phyloP scores from a whole-genome alignment of 2,113 vertebrate species.

The Riparia riparia region DNA sequence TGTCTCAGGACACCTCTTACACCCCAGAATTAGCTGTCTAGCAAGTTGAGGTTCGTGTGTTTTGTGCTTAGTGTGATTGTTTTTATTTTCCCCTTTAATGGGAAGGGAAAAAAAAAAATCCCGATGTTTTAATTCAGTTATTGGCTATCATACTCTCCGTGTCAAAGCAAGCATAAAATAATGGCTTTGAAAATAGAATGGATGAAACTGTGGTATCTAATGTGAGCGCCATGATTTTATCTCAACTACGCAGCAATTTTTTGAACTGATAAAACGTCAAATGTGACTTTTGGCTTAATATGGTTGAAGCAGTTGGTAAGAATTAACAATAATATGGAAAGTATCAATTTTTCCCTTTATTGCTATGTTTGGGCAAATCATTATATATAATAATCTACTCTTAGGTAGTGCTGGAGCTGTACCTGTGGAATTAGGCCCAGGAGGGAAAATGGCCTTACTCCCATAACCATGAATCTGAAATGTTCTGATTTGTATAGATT shows the following conservation, averaged over 20 bases:
- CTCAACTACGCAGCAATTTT: background rate
- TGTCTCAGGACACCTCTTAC: background rate
- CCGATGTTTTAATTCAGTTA: background rate
- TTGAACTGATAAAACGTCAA: background rate
- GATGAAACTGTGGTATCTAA: background rate
- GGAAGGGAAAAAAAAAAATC: background rate
- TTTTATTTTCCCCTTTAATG: background rate
- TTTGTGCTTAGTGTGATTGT: background rate
- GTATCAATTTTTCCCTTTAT: background rate
- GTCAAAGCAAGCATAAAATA: background rate
- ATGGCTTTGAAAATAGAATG: background rate
- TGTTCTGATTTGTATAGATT: slow-evolving; percentile 17
- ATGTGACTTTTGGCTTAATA: background rate
- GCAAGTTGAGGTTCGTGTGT: background rate
- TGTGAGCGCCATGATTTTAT: background rate
- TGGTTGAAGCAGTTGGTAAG: background rate
- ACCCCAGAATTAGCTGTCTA: background rate
- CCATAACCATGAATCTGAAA: background rate
- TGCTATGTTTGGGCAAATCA: background rate
- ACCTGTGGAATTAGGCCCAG: background rate
- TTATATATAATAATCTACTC: background rate
- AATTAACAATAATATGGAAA: slow-evolving; percentile 6
- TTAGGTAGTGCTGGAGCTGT: background rate
- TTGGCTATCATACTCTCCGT: background rate
- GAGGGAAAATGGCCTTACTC: background rate